Evolutionary conservation across 2,888 invertebrate genomes (phyloP).

Genomic region (Steinernema carpocapsae): DNA sequence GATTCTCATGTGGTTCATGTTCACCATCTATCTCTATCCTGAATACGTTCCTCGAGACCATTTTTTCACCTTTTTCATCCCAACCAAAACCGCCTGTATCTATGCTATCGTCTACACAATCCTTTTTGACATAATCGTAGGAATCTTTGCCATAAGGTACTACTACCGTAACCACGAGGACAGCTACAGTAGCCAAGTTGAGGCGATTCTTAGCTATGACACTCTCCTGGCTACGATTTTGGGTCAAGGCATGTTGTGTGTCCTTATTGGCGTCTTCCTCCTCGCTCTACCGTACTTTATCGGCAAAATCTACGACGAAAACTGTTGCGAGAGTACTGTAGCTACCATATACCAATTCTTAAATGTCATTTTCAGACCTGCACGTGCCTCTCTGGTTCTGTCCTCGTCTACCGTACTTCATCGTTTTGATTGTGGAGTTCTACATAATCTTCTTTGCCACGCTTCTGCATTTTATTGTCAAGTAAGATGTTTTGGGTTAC

Average conservation of each 20-base stretch:
- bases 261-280: background rate
- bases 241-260: background rate
- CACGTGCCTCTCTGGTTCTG: constrained; percentile 6
- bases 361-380: background rate
- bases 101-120: background rate
- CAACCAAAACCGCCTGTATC: background rate
- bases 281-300: background rate
- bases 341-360: too few relatives aligned
- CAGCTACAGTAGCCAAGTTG: background rate
- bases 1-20: background rate
- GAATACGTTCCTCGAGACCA: background rate
- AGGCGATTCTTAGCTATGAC: background rate
- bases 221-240: background rate
- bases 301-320: background rate
- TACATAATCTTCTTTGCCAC: background rate
- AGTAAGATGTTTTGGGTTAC: background rate
- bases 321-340: background rate
- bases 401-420: constrained; percentile 12
- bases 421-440: background rate
- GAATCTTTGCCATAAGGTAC: background rate
- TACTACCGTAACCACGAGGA: background rate
- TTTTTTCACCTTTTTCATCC: background rate
- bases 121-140: background rate
- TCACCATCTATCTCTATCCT: background rate
- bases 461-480: background rate